Conservation (phyloP, 2,113 vertebrate species). For the Apodemus sylvaticus region DNA sequence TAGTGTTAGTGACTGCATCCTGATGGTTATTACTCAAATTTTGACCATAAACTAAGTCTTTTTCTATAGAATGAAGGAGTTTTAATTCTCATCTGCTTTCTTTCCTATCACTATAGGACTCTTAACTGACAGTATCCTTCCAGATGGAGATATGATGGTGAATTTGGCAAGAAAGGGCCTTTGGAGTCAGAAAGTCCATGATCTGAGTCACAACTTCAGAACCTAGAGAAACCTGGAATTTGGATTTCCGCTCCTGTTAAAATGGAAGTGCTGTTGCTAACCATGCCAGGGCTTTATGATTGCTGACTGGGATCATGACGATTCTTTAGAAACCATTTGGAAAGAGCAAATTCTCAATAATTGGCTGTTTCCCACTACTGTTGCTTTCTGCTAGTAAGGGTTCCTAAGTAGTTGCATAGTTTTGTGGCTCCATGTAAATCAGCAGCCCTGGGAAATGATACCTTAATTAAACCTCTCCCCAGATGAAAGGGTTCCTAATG, state of each 20-base stretch:
- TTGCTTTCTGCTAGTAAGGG: not conserved
- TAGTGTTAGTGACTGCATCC: not conserved
- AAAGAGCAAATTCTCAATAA: not conserved
- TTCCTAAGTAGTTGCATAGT: not conserved
- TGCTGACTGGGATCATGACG: not conserved
- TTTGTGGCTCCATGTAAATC: not conserved
- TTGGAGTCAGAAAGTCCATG: not conserved
- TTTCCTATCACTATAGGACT: not conserved
- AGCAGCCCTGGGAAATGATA: not conserved
- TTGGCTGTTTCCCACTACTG: not conserved
- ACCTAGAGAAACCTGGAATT: not conserved
- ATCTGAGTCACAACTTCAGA: not conserved
- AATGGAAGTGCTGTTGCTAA: not conserved
- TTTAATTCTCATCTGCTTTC: not conserved
- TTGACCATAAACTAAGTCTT: not conserved
- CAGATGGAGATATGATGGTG: not conserved
- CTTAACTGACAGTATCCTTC: not conserved
- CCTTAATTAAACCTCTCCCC: not conserved
- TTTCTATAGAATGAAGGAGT: not conserved
- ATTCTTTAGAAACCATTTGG: not conserved
- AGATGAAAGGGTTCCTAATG: not conserved
- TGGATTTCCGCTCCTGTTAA: not conserved
- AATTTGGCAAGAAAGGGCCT: not conserved
- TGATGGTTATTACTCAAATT: not conserved
- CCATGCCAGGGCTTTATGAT: not conserved